phyloP scores from a whole-genome alignment of 2,797 vertebrate genomes.

The Decapterus maruadsi region DNA sequence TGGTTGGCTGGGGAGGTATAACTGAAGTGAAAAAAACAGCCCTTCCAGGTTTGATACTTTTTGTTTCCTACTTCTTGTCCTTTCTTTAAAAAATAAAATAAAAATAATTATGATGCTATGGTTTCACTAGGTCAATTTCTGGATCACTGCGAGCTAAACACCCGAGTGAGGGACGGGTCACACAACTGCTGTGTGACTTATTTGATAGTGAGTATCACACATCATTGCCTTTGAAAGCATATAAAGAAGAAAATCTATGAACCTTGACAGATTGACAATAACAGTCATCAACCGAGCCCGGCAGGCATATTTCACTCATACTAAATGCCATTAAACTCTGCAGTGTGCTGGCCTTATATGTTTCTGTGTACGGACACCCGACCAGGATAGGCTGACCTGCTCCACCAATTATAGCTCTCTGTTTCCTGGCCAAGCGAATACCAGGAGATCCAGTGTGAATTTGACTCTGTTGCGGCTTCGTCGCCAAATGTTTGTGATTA shows the following conservation, averaged over 20 bases:
- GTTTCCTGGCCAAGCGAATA: slow-evolving; percentile 73
- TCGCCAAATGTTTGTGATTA: not conserved
- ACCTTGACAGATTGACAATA: slow-evolving; percentile 83
- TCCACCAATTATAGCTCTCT: slow-evolving; percentile 88
- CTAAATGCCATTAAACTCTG: slow-evolving; percentile 91
- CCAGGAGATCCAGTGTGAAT: slow-evolving; percentile 17
- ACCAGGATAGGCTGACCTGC: slow-evolving; percentile 87
- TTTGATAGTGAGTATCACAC: slow-evolving; percentile 81
- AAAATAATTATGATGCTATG: not conserved
- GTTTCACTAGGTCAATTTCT: not conserved
- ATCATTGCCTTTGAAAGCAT: slow-evolving; percentile 85
- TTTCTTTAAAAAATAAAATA: too few species aligned
- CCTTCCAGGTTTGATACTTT: slow-evolving; percentile 4
- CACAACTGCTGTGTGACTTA: slow-evolving; percentile 10
- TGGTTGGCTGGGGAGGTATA: slow-evolving; percentile 4
- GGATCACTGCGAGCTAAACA: slow-evolving; percentile 4
- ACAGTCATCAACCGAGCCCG: slow-evolving; percentile 82
- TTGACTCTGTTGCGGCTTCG: not conserved
- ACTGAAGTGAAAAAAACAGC: slow-evolving; percentile 13
- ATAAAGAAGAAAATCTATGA: slow-evolving; percentile 86
- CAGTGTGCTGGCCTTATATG: slow-evolving; percentile 83
- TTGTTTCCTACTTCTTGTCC: not conserved
- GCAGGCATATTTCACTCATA: slow-evolving; percentile 88
- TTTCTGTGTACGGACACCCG: slow-evolving; percentile 88
- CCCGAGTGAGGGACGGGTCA: not conserved